A percentile compares a stretch with the other conserved stretches of the same genome.
phyloP scores from a whole-genome alignment of 2,113 vertebrate species.

The Octodon degus region DNA sequence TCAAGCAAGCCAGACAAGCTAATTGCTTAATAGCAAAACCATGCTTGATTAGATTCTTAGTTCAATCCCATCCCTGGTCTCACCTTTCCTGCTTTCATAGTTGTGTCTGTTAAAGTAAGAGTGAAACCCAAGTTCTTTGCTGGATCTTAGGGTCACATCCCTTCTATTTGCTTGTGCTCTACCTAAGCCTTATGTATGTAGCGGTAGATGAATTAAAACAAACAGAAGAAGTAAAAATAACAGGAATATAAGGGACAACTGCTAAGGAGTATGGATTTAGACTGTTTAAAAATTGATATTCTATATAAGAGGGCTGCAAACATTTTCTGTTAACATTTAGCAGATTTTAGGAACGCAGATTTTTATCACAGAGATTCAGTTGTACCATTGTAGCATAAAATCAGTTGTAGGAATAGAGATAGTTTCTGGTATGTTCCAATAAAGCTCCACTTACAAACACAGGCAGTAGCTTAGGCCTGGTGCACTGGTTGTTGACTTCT shows the following conservation, averaged over 20 bases:
- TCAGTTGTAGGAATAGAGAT: not conserved
- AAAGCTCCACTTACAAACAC: constrained; percentile 4
- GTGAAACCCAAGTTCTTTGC: not conserved
- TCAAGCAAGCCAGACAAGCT: not conserved
- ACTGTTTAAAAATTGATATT: not conserved
- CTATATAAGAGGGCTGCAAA: not conserved
- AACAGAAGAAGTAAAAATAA: not conserved
- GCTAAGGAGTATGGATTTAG: not conserved
- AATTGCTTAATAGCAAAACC: not conserved
- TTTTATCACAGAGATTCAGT: constrained; percentile 6
- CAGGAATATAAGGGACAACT: not conserved
- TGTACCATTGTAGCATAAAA: not conserved
- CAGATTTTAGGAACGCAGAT: not conserved
- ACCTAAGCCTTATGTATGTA: not conserved
- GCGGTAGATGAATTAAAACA: not conserved
- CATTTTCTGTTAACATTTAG: not conserved
- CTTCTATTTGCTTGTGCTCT: not conserved
- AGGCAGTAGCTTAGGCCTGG: not conserved
- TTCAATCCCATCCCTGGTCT: not conserved
- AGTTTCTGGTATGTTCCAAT: not conserved
- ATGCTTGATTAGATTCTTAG: not conserved
- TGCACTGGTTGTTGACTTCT: not conserved
- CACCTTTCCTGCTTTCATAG: not conserved
- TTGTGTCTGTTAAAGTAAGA: not conserved
- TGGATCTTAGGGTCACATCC: not conserved